A percentile compares a stretch with the other conserved stretches of the same genome.
Conservation (phyloP, 2,888 invertebrate species). For the Mimas tiliae region DNA sequence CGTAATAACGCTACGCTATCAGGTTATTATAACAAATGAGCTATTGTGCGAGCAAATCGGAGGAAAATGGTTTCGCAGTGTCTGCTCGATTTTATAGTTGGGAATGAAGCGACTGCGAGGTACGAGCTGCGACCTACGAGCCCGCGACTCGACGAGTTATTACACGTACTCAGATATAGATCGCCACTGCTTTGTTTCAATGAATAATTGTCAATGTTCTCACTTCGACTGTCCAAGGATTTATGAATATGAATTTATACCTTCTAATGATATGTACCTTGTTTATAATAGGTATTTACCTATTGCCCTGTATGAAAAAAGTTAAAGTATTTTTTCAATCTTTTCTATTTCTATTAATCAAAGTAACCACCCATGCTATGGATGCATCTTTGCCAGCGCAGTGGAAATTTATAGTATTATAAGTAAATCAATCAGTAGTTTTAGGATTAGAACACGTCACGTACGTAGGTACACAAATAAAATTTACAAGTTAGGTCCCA, state of each 20-base stretch:
- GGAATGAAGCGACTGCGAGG: not conserved
- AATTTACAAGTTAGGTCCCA: too few species aligned
- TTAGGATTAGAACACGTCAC: too few species aligned
- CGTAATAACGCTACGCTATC: conserved; percentile 82
- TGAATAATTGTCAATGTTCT: conserved; percentile 20
- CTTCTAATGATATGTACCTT: not conserved
- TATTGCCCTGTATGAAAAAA: too few species aligned
- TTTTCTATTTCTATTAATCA: too few species aligned
- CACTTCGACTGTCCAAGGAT: not conserved
- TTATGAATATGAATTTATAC: not conserved
- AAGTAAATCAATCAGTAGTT: too few species aligned
- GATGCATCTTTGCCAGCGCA: too few species aligned
- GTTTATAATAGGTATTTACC: too few species aligned
- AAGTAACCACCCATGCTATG: too few species aligned
- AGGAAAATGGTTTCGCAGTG: conserved; percentile 76
- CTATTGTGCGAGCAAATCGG: conserved; percentile 80
- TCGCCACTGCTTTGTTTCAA: conserved; percentile 20
- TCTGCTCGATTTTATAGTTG: conserved; percentile 72
- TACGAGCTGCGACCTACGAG: not conserved
- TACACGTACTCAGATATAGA: conserved; percentile 24
- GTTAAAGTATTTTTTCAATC: too few species aligned
- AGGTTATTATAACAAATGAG: conserved; percentile 84
- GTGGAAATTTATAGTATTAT: too few species aligned
- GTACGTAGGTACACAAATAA: too few species aligned
- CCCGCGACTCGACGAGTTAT: conserved; percentile 2